These are phyloP conservation scores for Hippasteria phrygiana DNA, from an alignment of 53 echinoderm and acorn worm species.

Conservation along the genomic window DNA sequence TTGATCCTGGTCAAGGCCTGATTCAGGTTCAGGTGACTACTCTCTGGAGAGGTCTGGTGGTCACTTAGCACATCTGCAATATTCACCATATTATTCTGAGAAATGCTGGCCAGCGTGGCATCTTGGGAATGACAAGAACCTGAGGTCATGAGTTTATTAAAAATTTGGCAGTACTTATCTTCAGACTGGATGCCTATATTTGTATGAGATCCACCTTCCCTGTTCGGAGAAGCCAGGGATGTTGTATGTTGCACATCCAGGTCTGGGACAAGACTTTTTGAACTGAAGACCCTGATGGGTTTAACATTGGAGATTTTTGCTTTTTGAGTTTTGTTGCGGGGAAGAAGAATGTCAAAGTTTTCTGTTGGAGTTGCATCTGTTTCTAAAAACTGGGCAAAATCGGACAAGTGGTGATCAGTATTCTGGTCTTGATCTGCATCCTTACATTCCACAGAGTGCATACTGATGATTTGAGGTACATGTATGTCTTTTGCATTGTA, in stretches of 20 bases:
- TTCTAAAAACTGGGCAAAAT: background rate
- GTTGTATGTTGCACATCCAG: background rate
- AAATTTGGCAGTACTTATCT: conserved; percentile 33
- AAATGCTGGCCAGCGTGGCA: background rate
- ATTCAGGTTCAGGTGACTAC: background rate
- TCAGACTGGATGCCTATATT: background rate
- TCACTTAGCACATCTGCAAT: conserved; percentile 46
- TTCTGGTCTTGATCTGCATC: background rate
- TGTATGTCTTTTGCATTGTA: conserved; percentile 9
- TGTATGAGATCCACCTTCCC: background rate
- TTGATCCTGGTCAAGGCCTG: conserved; percentile 45
- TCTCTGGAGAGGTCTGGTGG: background rate
- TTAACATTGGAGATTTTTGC: conserved; percentile 54
- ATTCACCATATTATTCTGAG: background rate
- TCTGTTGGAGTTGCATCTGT: conserved; percentile 8
- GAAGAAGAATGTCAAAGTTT: background rate
- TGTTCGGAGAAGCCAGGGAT: background rate
- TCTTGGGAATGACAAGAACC: background rate
- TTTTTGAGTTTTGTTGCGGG: background rate
- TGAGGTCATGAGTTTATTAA: conserved; percentile 12
- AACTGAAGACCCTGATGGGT: conserved; percentile 37
- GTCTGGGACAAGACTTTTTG: conserved; percentile 1
- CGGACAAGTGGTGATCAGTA: background rate
- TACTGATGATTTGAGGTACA: conserved; percentile 35
- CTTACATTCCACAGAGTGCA: background rate